phyloP scores from a whole-genome alignment of 2,113 vertebrate genomes.

The Callospermophilus lateralis region DNA sequence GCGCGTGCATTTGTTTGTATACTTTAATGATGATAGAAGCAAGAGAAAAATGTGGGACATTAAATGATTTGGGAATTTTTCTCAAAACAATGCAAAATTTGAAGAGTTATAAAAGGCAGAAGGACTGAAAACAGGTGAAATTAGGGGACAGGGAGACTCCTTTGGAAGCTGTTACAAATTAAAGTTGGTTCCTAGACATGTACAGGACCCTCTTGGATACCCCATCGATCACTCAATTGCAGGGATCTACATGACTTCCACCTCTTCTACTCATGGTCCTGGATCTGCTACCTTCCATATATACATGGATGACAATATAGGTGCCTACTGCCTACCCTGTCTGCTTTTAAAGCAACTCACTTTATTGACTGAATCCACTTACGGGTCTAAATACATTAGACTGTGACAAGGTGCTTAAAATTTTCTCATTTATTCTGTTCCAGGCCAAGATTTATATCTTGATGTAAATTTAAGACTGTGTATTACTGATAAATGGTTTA shows the following conservation, averaged over 20 bases:
- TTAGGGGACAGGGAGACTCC: not conserved
- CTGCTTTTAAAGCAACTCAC: not conserved
- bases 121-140: not conserved
- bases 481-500: not conserved
- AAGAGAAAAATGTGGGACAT: not conserved
- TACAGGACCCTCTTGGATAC: not conserved
- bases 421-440: not conserved
- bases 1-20: too few species aligned
- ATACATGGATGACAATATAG: too few species aligned
- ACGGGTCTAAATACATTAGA: not conserved
- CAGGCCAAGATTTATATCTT: not conserved
- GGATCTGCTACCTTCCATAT: not conserved
- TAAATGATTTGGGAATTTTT: constrained; percentile 30
- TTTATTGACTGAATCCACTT: not conserved
- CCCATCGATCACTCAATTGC: rapidly evolving
- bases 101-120: not conserved
- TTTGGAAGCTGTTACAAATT: not conserved
- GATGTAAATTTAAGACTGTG: not conserved
- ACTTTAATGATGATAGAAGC: not conserved
- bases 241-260: not conserved
- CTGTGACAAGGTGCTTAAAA: not conserved
- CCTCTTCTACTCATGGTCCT: not conserved
- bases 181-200: not conserved
- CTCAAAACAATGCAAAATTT: not conserved
- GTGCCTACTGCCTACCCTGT: not conserved